A percentile compares a stretch with the other conserved stretches of the same genome.
These are phyloP conservation scores for Galleria mellonella DNA, from an alignment of 1,140 invertebrate genomes.

Conservation along the genomic window DNA sequence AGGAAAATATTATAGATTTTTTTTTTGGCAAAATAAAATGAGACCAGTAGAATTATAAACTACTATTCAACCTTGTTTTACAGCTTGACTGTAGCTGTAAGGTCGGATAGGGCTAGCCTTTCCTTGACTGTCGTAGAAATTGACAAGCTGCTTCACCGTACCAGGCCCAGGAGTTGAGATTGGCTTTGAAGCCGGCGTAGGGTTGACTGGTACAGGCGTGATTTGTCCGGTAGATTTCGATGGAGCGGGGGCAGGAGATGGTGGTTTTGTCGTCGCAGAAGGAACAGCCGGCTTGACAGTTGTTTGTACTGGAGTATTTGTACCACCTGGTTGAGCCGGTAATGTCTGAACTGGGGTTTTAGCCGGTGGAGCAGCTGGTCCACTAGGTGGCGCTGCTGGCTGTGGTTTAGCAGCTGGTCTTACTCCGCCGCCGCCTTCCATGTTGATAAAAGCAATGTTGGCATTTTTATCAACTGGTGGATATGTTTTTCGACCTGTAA, in stretches of 20 bases:
- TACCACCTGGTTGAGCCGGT: not conserved
- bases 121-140: conserved; percentile 58
- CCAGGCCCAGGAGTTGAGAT: conserved; percentile 56
- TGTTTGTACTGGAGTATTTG: conserved; percentile 6
- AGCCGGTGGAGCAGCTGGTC: conserved; percentile 6
- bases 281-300: conserved; percentile 7
- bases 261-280: conserved; percentile 1
- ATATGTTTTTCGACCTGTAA: conserved; percentile 51
- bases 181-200: conserved; percentile 29
- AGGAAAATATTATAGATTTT: too few relatives aligned
- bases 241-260: conserved; percentile 3
- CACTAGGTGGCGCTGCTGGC: conserved; percentile 2
- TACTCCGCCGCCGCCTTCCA: conserved; percentile 38
- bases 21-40: too few relatives aligned
- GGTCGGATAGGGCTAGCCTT: conserved; percentile 56
- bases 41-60: too few relatives aligned
- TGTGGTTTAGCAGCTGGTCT: conserved; percentile 10
- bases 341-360: conserved; percentile 10
- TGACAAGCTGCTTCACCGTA: conserved; percentile 54
- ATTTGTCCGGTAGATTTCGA: conserved; percentile 25
- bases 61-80: conserved; percentile 46
- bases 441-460: conserved; percentile 63
- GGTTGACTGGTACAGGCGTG: conserved; percentile 44
- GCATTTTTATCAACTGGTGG: conserved; percentile 58
- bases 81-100: conserved; percentile 58